phyloP scores from a whole-genome alignment of 2,113 vertebrate species.

The Micronycteris hirsuta region DNA sequence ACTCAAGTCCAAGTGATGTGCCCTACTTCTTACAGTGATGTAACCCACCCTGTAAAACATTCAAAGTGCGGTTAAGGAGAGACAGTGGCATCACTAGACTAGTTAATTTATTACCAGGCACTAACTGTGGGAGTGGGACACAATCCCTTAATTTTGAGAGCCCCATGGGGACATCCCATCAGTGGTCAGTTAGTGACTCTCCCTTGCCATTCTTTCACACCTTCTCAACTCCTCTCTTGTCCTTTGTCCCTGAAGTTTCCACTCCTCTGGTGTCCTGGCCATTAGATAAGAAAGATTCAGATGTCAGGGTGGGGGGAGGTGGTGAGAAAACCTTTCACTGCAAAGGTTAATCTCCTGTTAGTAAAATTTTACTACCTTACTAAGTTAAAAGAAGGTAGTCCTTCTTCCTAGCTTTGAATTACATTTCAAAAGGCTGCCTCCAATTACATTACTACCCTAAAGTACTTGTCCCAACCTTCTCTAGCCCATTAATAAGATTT shows the following conservation, averaged over 20 bases:
- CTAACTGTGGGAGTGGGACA: background rate
- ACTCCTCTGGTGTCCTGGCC: background rate
- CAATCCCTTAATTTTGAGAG: background rate
- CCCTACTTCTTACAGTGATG: background rate
- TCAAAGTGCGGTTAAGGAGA: background rate
- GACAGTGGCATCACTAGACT: background rate
- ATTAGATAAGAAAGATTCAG: background rate
- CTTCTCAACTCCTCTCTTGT: background rate
- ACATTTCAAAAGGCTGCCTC: background rate
- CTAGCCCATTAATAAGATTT: background rate
- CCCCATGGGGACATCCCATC: background rate
- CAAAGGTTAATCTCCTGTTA: background rate
- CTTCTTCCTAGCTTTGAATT: background rate
- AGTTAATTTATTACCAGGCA: background rate
- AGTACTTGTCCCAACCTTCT: background rate
- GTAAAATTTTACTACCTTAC: background rate
- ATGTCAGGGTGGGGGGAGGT: background rate
- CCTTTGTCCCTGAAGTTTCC: background rate
- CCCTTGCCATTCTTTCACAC: background rate
- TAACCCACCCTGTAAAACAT: background rate
- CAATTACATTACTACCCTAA: background rate
- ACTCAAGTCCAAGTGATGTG: background rate
- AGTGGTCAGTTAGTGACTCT: background rate
- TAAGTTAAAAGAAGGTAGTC: background rate
- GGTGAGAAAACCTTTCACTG: background rate